Evolutionary conservation across 1,140 invertebrate genomes (phyloP), one percentile per base, ranked within the genome.

Genomic region (Pseudomyrmex dendroicus): DNA sequence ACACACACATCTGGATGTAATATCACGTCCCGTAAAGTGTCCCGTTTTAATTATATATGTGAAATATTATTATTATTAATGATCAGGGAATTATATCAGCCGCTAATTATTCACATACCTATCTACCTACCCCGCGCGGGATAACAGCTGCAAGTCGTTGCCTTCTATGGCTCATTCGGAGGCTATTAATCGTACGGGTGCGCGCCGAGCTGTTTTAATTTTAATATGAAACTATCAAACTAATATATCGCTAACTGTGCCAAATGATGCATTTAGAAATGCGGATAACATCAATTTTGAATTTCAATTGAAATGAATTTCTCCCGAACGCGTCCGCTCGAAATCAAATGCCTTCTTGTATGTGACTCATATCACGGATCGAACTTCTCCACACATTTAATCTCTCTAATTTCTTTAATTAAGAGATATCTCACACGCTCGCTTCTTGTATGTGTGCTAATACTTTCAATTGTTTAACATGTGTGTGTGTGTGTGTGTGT

Each of bases 111-210:
- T 86, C 88, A 83, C 62, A 72, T 70, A 20, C 57, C 73, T 66
- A 35, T 0, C 25, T 35, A 35, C 35, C 35, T 35, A 35, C 35
- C 35, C 57, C 68, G 73, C 54, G 35, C 35, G 35, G 35, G 5
- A 86, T 88, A 89, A 89, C 87, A 89, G 87, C 87, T 89, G 87
- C 86, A 77, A 86, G 84, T 86, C 86, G 87, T 88, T 89, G 73
- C 86, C 73, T 86, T 89, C 85, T 84, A 88, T 86, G 87, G 86
- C 84, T 88, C 87, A 86, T 89, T 89, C 84, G 78, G 66, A 83
- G 80, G 57, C 64, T 85, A 89, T 89, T 89, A 89, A 89, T 89
- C 86, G 63, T 86, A 56, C 63, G 67, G 84, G 84, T 5, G 35
- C 62, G 61, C 64, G 66, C 64, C 72, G 72, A 73, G 80, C 63